phyloP scores from a whole-genome alignment of 2,888 invertebrate species.

The Oscheius sp. region DNA sequence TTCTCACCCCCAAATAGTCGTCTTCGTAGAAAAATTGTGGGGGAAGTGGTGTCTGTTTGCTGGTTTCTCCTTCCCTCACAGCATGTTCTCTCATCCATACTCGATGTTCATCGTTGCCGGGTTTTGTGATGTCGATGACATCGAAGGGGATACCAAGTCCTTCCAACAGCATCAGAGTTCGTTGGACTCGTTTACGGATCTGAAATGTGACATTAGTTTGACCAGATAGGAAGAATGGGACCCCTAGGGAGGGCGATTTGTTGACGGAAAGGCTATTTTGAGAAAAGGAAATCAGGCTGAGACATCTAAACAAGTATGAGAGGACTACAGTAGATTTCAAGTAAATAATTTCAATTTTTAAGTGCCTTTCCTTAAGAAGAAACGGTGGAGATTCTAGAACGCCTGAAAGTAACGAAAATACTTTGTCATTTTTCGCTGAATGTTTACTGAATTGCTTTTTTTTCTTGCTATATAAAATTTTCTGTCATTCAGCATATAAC shows the following conservation, averaged over 20 bases:
- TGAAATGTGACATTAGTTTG: conserved; percentile 8
- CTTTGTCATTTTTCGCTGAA: no score
- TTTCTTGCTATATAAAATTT: no score
- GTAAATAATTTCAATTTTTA: no score
- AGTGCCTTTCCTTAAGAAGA: no score
- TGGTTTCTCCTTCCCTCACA: conserved; percentile 56
- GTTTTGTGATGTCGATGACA: conserved; percentile 91
- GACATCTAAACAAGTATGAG: no score
- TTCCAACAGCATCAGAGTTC: conserved; percentile 90
- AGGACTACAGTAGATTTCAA: no score
- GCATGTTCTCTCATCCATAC: conserved; percentile 89
- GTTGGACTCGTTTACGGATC: conserved; percentile 79
- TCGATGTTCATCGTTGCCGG: conserved; percentile 78
- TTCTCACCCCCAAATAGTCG: conserved; percentile 88
- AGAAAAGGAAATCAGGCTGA: no score
- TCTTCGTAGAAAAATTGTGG: conserved; percentile 94
- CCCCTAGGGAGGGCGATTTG: not conserved
- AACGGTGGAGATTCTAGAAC: no score
- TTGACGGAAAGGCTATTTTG: no score
- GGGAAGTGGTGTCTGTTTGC: conserved; percentile 76
- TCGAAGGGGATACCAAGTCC: conserved; percentile 89
- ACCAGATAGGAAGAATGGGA: not conserved
- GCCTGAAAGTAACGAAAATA: no score
- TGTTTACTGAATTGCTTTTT: no score
- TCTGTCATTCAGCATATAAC: no score